Conservation (phyloP, 1,140 invertebrate genomes). For the Neodiprion virginianus region DNA sequence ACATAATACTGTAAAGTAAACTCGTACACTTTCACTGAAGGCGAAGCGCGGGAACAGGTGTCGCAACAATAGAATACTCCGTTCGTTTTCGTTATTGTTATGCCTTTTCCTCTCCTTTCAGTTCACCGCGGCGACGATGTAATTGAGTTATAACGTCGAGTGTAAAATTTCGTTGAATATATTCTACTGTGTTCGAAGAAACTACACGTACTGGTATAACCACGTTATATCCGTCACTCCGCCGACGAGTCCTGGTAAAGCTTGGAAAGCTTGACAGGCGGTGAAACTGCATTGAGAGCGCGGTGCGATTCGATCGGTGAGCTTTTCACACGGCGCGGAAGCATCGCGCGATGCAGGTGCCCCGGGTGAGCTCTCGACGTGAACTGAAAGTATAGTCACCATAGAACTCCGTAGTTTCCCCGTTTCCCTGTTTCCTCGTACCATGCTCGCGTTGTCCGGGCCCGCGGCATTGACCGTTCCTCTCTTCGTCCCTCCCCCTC, state of each 20-base stretch:
- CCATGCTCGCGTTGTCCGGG: background rate
- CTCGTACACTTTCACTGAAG: background rate
- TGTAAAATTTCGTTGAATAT: too few relatives aligned
- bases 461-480: conserved; percentile 1
- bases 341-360: background rate
- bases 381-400: conserved; percentile 2
- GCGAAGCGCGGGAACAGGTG: background rate
- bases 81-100: too few relatives aligned
- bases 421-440: conserved; percentile 2
- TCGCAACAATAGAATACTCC: background rate
- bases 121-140: too few relatives aligned
- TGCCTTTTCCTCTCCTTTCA: too few relatives aligned
- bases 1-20: background rate
- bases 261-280: too few relatives aligned
- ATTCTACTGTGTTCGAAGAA: too few relatives aligned
- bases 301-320: too few relatives aligned
- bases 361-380: conserved; percentile 1
- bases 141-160: too few relatives aligned
- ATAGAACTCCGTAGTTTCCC: background rate
- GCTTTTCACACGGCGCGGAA: background rate
- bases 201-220: too few relatives aligned
- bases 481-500: background rate
- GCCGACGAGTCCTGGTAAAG: too few relatives aligned
- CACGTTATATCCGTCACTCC: too few relatives aligned
- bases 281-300: too few relatives aligned